phyloP scores from a whole-genome alignment of 1,140 invertebrate species.

The Hyphantria cunea region DNA sequence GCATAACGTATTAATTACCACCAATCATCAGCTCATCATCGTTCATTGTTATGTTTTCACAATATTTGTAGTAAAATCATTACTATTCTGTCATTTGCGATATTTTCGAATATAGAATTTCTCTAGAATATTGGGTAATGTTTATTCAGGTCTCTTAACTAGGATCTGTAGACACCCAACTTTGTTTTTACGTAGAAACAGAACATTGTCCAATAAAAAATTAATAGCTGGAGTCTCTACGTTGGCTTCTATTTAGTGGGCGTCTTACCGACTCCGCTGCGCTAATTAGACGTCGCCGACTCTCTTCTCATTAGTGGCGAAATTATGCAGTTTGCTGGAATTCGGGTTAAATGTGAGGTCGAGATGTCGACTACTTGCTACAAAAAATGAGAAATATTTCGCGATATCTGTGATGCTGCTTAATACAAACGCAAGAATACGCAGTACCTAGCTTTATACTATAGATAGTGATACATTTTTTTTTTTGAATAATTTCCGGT shows the following conservation, averaged over 20 bases:
- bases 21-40: background rate
- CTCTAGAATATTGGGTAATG: no score
- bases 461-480: no score
- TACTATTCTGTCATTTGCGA: no score
- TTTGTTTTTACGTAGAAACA: background rate
- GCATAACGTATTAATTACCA: background rate
- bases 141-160: no score
- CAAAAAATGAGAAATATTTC: constrained; percentile 62
- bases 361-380: constrained; percentile 55
- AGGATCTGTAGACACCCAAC: no score
- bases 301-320: constrained; percentile 79
- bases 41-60: no score
- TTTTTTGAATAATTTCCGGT: no score
- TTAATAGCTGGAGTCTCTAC: constrained; percentile 13
- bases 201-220: constrained; percentile 15
- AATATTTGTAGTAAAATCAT: no score
- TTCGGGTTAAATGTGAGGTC: constrained; percentile 77
- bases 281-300: constrained; percentile 77
- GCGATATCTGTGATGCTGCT: constrained; percentile 33
- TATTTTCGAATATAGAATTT: no score
- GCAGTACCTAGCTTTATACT: no score
- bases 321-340: constrained; percentile 80
- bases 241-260: constrained; percentile 65
- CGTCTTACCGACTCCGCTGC: constrained; percentile 73
- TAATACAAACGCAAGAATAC: background rate